phyloP scores from a whole-genome alignment of 2,113 vertebrate species.

The Cisticola juncidis region DNA sequence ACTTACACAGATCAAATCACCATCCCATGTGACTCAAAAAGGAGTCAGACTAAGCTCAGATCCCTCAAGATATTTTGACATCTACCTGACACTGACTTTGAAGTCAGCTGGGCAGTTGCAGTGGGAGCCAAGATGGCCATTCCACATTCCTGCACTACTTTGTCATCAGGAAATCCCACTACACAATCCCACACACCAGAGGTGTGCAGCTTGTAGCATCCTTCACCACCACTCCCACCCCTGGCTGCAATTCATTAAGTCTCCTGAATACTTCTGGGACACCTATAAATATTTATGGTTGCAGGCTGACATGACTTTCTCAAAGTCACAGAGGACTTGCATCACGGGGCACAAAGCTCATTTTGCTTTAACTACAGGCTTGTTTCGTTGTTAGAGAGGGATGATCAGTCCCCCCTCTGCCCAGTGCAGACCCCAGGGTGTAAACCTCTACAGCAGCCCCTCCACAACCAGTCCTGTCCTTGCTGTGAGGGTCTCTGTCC shows the following conservation, averaged over 20 bases:
- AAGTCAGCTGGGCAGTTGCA: not conserved
- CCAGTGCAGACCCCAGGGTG: rapidly evolving
- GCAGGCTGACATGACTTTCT: not conserved
- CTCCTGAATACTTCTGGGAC: not conserved
- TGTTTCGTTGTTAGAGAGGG: not conserved
- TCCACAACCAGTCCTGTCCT: not conserved
- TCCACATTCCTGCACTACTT: not conserved
- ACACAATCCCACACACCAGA: not conserved
- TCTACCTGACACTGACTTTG: not conserved
- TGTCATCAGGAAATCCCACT: not conserved
- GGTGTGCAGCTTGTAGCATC: not conserved
- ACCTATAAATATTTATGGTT: slow-evolving; percentile 45
- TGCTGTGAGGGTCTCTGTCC: rapidly evolving
- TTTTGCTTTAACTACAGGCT: not conserved
- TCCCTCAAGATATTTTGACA: not conserved
- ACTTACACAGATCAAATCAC: not conserved
- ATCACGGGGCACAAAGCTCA: not conserved
- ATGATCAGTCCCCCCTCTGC: not conserved
- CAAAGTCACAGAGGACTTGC: slow-evolving; percentile 28
- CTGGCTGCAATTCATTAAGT: not conserved
- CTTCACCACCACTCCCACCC: not conserved
- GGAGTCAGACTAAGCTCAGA: not conserved
- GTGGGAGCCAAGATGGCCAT: not conserved
- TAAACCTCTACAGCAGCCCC: not conserved
- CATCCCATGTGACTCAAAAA: not conserved